Base-by-base conservation (phyloP, 2,797 vertebrate species). In the Borostomias antarcticus region DNA sequence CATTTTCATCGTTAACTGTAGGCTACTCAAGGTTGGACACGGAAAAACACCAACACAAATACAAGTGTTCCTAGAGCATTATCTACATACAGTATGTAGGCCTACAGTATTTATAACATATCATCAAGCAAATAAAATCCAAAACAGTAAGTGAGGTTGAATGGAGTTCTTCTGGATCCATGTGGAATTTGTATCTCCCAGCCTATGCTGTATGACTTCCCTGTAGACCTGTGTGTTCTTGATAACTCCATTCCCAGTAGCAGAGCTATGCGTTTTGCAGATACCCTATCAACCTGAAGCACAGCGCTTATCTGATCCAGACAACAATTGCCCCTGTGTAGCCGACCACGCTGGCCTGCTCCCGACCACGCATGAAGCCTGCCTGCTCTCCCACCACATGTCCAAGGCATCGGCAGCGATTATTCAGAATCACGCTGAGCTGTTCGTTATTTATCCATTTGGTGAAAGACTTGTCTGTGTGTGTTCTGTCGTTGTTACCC, bases 271-370 rank as follows among this genome's bases (percentile, higher is more conserved):
- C 57, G 30, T 58, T 62, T 74, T 37, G 1, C 60, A 67, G 54
- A 72, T 73, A 80, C 74, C 40, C 40, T 73, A 66, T 77, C 70
- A 58, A 53, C 66, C 51, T 21, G 33, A 68, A 68, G 75, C 69
- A 32, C 47, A 35, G 62, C 7, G 47, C 76, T 87, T 88, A 90
- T 91, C 85, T 83, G 86, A 91, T 88, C 66, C 77, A 89, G 86
- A 91, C 85, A 68, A 67, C 77, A 74, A 51, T 35, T 68, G 54
- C 58, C 64, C 66, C 40, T 33, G 37, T 51, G 37, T 57, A 33
- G 50, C 64, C 69, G 54, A 37, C 54, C n/a, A 17, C 45, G 47
- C 32, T 53, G 37, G 48, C n/a, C 29, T 56, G n/a, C n/a, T 37
- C 33, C 48, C 25, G 40, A 67, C 51, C 0, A 51, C 37, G 54